A percentile compares a stretch with the other conserved stretches of the same genome.
Evolutionary conservation across 1,140 invertebrate genomes (phyloP).

Genomic region (Euwallacea similis): DNA sequence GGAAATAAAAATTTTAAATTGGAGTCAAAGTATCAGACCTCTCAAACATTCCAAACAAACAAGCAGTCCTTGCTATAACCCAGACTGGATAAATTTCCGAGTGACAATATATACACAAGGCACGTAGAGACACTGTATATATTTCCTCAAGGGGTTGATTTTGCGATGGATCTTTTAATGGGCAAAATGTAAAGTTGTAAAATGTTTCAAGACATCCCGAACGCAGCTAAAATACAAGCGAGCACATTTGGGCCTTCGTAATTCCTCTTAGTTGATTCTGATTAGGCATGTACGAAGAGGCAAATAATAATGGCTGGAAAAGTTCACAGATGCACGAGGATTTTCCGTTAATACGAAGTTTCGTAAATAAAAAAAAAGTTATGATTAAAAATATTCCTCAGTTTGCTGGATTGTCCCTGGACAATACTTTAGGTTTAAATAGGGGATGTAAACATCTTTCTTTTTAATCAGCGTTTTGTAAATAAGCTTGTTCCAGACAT

Average conservation of each 20-base stretch:
- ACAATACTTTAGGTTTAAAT: conserved; percentile 60
- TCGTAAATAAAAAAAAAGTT: too few species aligned
- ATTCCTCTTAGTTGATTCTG: conserved; percentile 33
- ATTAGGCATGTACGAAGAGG: conserved; percentile 19
- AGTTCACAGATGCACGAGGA: too few species aligned
- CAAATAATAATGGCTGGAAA: conserved; percentile 3
- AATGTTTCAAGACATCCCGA: conserved; percentile 43
- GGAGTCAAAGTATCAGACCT: not conserved
- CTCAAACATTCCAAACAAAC: conserved; percentile 2
- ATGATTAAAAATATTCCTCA: conserved; percentile 49
- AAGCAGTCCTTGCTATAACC: not conserved
- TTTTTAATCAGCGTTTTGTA: conserved; percentile 45
- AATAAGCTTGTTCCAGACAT: conserved; percentile 72
- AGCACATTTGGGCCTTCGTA: conserved; percentile 35
- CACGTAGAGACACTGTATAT: conserved; percentile 42
- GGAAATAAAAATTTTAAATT: not conserved
- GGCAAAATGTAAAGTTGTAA: conserved; percentile 43
- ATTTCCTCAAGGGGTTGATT: conserved; percentile 46
- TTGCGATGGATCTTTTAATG: conserved; percentile 44
- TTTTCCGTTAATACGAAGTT: too few species aligned
- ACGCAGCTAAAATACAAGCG: conserved; percentile 43
- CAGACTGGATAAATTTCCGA: conserved; percentile 34
- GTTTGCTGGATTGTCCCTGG: conserved; percentile 55
- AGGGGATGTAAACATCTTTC: conserved; percentile 57
- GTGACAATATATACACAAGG: conserved; percentile 38